Conservation (phyloP, 2,113 vertebrate species). For the Bombycilla garrulus region DNA sequence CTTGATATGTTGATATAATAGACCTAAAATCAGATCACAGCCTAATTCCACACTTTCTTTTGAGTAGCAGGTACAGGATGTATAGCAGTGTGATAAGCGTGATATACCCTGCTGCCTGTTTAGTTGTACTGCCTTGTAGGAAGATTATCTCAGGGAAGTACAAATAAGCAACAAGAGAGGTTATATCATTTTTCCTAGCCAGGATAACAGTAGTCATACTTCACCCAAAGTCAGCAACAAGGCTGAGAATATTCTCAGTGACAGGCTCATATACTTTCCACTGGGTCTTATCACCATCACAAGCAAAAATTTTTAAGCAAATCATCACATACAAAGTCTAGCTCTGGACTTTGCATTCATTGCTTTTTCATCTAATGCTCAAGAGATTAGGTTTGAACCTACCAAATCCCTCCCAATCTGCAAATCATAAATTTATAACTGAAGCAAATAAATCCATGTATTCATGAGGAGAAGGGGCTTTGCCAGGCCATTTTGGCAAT, state of each 20-base stretch:
- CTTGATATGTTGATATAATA: not conserved
- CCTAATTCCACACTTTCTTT: not conserved
- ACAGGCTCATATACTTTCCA: not conserved
- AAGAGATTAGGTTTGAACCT: not conserved
- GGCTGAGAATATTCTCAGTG: not conserved
- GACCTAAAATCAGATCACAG: not conserved
- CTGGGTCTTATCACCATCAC: not conserved
- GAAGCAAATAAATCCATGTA: not conserved
- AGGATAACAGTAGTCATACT: not conserved
- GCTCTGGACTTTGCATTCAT: constrained; percentile 26
- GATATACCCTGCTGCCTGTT: not conserved
- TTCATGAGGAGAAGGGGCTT: not conserved
- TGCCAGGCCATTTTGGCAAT: not conserved
- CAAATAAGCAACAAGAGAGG: not conserved
- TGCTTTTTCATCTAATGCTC: constrained; percentile 22
- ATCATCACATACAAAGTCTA: constrained; percentile 9
- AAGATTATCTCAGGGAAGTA: not conserved
- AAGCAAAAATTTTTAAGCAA: not conserved
- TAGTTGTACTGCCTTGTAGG: not conserved
- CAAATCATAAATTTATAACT: constrained; percentile 31
- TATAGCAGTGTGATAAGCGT: not conserved
- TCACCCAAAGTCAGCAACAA: not conserved
- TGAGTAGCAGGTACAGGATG: not conserved
- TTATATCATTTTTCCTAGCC: not conserved
- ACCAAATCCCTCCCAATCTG: constrained; percentile 35